These are phyloP conservation scores for Ceriagrion tenellum DNA, from an alignment of 2,888 invertebrate genomes.

Conservation along the genomic window DNA sequence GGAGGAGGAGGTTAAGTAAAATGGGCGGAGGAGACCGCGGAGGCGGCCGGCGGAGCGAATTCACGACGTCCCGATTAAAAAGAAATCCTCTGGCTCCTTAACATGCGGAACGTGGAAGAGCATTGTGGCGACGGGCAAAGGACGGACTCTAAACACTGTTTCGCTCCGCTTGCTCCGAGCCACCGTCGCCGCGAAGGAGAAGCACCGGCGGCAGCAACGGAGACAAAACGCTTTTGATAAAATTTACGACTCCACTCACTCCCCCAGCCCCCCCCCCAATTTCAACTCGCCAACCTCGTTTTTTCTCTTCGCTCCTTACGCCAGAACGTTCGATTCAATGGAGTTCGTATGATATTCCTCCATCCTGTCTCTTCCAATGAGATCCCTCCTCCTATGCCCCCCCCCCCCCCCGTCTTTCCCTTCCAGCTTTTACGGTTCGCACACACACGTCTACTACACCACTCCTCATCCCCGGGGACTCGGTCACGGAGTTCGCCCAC, in stretches of 20 bases:
- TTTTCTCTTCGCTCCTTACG: not conserved
- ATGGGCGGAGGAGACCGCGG: not conserved
- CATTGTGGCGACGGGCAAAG: not conserved
- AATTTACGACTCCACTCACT: not conserved
- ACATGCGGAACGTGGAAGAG: slow-evolving; percentile 11
- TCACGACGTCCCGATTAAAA: slow-evolving; percentile 4
- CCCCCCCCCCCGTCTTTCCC: not conserved
- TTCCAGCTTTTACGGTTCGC: too few relatives aligned
- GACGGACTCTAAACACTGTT: not conserved
- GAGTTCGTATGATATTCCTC: not conserved
- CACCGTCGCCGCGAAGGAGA: too few relatives aligned
- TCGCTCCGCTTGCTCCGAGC: not conserved
- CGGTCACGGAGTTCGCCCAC: slow-evolving; percentile 55
- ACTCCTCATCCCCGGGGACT: not conserved
- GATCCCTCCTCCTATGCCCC: too few relatives aligned
- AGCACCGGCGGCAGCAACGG: not conserved
- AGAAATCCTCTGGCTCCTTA: slow-evolving; percentile 8
- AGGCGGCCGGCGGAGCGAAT: not conserved
- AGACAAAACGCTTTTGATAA: not conserved
- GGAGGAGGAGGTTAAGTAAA: not conserved
- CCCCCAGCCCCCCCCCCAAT: not conserved
- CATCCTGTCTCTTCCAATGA: not conserved
- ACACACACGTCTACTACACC: too few relatives aligned
- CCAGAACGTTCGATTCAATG: not conserved
- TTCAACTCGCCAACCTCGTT: not conserved